Conservation (phyloP, 2,113 vertebrate species). For the Elephas maximus region DNA sequence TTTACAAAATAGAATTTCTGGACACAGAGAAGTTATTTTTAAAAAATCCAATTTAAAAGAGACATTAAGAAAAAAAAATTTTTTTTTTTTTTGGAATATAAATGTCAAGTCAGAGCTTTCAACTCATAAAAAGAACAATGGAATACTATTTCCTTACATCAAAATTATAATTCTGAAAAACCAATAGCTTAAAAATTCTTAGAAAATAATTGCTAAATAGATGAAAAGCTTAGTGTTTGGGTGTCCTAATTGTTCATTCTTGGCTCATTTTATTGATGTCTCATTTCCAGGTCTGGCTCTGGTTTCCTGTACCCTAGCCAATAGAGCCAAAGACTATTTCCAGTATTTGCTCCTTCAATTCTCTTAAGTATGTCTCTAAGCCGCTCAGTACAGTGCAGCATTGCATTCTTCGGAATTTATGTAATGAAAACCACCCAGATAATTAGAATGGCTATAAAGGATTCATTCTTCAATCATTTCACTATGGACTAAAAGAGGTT, state of each 20-base stretch:
- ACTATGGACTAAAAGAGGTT: neutral
- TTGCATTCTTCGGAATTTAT: neutral
- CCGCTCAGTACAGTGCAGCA: neutral
- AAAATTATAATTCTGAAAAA: slow-evolving; percentile 46
- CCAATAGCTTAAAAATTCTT: slow-evolving; percentile 3
- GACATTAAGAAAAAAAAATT: neutral
- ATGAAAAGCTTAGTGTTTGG: neutral
- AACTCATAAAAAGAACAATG: slow-evolving; percentile 36
- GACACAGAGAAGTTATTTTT: slow-evolving; percentile 18
- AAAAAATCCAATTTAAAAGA: slow-evolving; percentile 38
- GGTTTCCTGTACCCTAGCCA: slow-evolving; percentile 10
- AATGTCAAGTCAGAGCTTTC: neutral
- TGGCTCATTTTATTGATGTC: slow-evolving; percentile 27
- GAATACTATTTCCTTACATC: neutral
- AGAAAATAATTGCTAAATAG: slow-evolving; percentile 51
- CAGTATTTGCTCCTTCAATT: slow-evolving; percentile 43
- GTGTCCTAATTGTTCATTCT: slow-evolving; percentile 40
- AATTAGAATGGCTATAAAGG: slow-evolving; percentile 47
- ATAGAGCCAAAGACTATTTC: slow-evolving; percentile 26
- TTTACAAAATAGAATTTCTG: slow-evolving; percentile 7
- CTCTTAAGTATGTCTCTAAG: slow-evolving; percentile 12
- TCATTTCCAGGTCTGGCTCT: slow-evolving; percentile 53
- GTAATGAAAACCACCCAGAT: neutral
- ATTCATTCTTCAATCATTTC: slow-evolving; percentile 2
- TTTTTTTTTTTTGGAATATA: neutral